Evolutionary conservation across 2,888 invertebrate species (phyloP).

Genomic region (Odiellus spinosus): DNA sequence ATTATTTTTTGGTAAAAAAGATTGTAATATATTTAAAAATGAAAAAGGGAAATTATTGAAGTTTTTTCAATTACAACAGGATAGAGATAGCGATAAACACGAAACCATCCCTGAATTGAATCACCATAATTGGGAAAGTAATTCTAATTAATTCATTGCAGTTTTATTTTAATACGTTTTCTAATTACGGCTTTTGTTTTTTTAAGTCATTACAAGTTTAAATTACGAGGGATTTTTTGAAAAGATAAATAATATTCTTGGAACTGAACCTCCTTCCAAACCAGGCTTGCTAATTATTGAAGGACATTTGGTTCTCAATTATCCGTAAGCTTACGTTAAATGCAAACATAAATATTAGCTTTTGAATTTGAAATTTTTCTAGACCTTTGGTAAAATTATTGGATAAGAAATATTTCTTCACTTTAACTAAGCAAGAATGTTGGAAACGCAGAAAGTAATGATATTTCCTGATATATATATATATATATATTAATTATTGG

Average conservation of each 20-base stretch:
- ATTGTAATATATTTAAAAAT: slow-evolving; percentile 1
- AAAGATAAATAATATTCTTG: slow-evolving; percentile 4
- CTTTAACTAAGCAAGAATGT: slow-evolving; percentile 51
- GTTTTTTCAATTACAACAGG: too few relatives aligned
- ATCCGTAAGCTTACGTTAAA: slow-evolving; percentile 3
- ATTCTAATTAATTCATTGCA: too few relatives aligned
- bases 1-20: slow-evolving; percentile 43
- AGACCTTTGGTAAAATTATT: slow-evolving; percentile 36
- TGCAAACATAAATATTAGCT: slow-evolving; percentile 1
- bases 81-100: slow-evolving; percentile 10
- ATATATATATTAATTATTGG: too few relatives aligned
- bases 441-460: slow-evolving; percentile 37
- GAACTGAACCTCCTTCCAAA: neutral
- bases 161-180: too few relatives aligned
- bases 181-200: too few relatives aligned
- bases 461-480: too few relatives aligned
- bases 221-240: slow-evolving; percentile 15
- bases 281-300: slow-evolving; percentile 15
- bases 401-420: slow-evolving; percentile 55
- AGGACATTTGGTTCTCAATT: slow-evolving; percentile 19
- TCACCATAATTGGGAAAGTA: slow-evolving; percentile 20
- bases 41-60: slow-evolving; percentile 10
- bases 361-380: slow-evolving; percentile 2
- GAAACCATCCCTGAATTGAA: slow-evolving; percentile 10
- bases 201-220: neutral